Base-by-base conservation (phyloP, 2,113 vertebrate genomes). In the Pungitius pungitius region DNA sequence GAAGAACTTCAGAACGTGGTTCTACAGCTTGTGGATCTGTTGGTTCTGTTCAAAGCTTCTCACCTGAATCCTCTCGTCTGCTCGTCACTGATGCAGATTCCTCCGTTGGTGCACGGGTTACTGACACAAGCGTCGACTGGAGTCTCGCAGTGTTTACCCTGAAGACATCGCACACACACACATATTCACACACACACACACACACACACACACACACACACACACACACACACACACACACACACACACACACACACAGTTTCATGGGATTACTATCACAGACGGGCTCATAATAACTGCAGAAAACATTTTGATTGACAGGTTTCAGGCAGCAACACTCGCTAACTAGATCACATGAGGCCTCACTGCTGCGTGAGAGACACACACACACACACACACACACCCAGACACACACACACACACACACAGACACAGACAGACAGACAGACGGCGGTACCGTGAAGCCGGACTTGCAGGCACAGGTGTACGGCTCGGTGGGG, bases 91-190 rank as follows among this genome's bases (percentile, higher is more conserved):
- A 92, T 91, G 77, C 98, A 99, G 24, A 90, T 93, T 8, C 96
- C 98, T 4, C 94, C 95, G 0, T 98, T 97, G 58, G 91, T 91
- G 17, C 98, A 99, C 24, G 96, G 97, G 74, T 90, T 92, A 76
- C 95, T 96, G 81, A 94, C 88, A 56, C 98, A 99, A 30, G 93
- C 83, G 10, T 96, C 92, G 0, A 94, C 88, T 1, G 94, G 91
- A 22, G 94, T 92, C 78, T 97, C 96, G 0, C 98, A 99, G 93
- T 94, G 89, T 88, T 88, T 93, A 45, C 97, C 98, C 98, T 99
- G 73, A 26, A 77, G 37, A 49, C 54, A 49, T n/a, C 68, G 55
- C 37, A 61, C 39, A 68, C 22, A 80, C 67, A 83, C 69, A 81
- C 37, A 49, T 20, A 68, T 0, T 59, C 24, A 78, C 15, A 74